Percentiles rank a stretch among this genome's conserved stretches.
Conservation (phyloP, 2,113 vertebrate genomes). For the Dicaeum eximium region DNA sequence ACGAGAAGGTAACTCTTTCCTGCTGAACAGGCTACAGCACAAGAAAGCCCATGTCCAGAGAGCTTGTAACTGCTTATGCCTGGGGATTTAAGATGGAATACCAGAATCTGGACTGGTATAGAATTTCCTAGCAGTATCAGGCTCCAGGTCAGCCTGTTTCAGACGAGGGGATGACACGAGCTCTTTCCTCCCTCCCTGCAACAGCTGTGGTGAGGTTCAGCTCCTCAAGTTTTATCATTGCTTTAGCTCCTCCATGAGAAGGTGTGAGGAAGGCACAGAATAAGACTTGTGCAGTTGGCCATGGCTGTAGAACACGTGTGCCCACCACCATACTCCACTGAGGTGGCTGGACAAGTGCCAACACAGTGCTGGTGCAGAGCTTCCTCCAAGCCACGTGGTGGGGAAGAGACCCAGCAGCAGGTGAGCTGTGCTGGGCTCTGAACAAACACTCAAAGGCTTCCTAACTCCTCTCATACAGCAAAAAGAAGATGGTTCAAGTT, state of each 20-base stretch:
- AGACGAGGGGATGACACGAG: neutral
- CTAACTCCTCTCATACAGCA: neutral
- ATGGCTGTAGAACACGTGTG: neutral
- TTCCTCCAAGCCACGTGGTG: neutral
- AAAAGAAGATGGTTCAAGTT: neutral
- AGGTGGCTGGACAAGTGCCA: neutral
- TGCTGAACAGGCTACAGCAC: neutral
- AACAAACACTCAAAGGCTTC: neutral
- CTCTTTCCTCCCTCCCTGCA: neutral
- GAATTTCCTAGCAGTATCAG: neutral
- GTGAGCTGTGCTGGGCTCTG: neutral
- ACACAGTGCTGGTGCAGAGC: neutral
- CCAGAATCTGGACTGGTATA: neutral
- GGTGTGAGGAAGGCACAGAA: neutral
- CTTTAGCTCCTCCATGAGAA: neutral
- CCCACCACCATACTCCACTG: accelerated
- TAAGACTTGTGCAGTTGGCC: neutral
- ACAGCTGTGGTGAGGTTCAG: neutral
- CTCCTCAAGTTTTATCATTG: neutral
- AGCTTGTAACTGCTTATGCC: neutral
- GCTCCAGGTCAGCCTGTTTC: neutral
- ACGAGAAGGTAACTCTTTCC: neutral
- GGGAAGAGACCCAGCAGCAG: neutral
- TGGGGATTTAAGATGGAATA: neutral
- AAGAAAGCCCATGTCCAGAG: neutral